Evolutionary conservation across 2,113 vertebrate genomes (phyloP), one percentile per base, ranked within the genome.

Genomic region (Gopherus evgoodei): DNA sequence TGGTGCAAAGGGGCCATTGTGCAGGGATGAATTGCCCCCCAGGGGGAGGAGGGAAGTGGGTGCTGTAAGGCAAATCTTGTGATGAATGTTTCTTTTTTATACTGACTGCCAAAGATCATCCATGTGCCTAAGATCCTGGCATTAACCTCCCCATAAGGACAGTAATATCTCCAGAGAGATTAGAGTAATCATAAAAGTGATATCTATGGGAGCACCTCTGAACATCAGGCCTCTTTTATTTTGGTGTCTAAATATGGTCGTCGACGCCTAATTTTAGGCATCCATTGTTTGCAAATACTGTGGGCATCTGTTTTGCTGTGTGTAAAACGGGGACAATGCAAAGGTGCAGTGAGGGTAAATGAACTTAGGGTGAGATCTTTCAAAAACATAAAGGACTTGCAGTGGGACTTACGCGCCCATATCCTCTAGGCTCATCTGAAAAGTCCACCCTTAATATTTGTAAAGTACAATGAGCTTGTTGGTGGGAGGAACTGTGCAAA

Each of bases 321-420:
- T 38, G 8, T 72, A 38, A n/a, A 72, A n/a, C 38, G n/a, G 19
- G 65, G n/a, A 38, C 31, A 38, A 38, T 21, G 65, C 65, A n/a
- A 9, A 19, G 35, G 65, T 72, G n/a, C 16, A 38, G 21, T 10
- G 12, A 35, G 31, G 14, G 35, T 17, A 69, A n/a, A 38, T 38
- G 9, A 38, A 11, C 52, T 11, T 59, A 47, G 57, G 85, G 19
- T 24, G 29, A 25, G 81, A 82, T 84, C 89, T 78, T 88, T 88
- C 82, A 29, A 86, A 5, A 90, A 8, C 52, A 52, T 29, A 81
- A 78, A 29, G 84, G 25, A 52, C 72, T 62, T 87, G 6, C 65
- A 38, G 65, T 87, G 81, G 88, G 88, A 94, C 89, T 93, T 94
- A 81, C 12, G 47, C 53, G n/a, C 62, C 25, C 87, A 84, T 91